Evolutionary conservation across 30 jellyfish, hydroid and myxozoan genomes (phyloP).

Genomic region (Haliclystus octoradiatus): DNA sequence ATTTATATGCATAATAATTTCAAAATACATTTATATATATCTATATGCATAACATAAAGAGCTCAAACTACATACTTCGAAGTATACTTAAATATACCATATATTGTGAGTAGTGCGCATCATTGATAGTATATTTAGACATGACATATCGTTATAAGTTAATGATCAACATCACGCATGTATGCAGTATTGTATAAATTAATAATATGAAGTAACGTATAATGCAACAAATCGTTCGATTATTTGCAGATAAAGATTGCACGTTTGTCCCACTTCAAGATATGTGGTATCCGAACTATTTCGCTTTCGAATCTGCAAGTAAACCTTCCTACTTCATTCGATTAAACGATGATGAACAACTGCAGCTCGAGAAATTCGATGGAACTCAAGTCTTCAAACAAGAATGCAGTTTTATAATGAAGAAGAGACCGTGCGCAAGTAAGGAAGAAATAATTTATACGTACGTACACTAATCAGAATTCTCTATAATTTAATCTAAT

Average conservation of each 20-base stretch:
- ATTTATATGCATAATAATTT: too few relatives aligned
- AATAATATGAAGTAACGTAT: too few relatives aligned
- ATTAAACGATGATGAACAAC: constrained; percentile 50
- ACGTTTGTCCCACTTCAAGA: constrained; percentile 93
- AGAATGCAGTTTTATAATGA: constrained; percentile 78
- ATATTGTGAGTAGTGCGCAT: too few relatives aligned
- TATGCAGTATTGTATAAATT: too few relatives aligned
- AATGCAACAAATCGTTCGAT: too few relatives aligned
- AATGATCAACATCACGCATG: too few relatives aligned
- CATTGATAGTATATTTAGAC: too few relatives aligned
- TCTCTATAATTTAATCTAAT: background rate
- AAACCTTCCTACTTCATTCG: constrained; percentile 91
- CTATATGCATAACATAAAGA: constrained; percentile 1
- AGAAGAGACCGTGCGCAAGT: constrained; percentile 88
- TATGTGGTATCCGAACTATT: constrained; percentile 84
- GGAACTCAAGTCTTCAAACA: constrained; percentile 77
- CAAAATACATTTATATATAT: constrained; percentile 11
- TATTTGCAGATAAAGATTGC: constrained; percentile 63
- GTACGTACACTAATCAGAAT: too few relatives aligned
- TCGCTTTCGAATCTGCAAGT: constrained; percentile 88
- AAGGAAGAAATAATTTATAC: too few relatives aligned
- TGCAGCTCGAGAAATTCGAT: constrained; percentile 67
- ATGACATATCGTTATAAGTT: too few relatives aligned
- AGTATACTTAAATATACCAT: background rate
- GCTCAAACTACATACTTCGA: background rate